Evolutionary conservation across 2,797 vertebrate genomes (phyloP), one percentile per base, ranked within the genome.

Genomic region (Lophotriccus pileatus): DNA sequence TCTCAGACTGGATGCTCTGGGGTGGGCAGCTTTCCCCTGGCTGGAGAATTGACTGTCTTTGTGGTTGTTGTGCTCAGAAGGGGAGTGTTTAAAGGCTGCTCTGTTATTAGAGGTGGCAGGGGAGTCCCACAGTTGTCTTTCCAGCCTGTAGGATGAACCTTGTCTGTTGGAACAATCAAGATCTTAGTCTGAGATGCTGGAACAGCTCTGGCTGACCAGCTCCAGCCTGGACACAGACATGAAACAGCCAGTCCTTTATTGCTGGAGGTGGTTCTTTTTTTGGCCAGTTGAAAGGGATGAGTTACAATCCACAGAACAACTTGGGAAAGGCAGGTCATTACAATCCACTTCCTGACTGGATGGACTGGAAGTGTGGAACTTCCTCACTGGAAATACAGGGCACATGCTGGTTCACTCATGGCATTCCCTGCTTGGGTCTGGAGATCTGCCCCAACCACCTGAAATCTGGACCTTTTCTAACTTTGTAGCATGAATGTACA

Each of bases 401-500:
- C 25, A 4, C 69, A 39, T 67, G 30, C 63, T 82, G 16, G 56
- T 39, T 82, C 47, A 13, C 64, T 84, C 18, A 2, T 7, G 56
- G 84, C 69, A 36, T 68, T 39, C 62, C 34, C 76, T 10, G 72
- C 83, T 43, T 37, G 77, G 92, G 66, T 75, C 77, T 52, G 89
- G 91, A 94, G 93, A 76, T 73, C 14, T 90, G 93, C 89, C 83
- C 34, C 56, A 3, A 10, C 63, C 84, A 56, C 62, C 83, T 90
- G 79, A 70, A 96, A 78, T 73, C 15, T 64, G 28, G 24, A 56
- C 76, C 73, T 89, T 80, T 89, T 91, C 78, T 93, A 66, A 55
- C 87, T 95, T 88, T 90, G 88, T 88, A 85, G 88, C 92, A 62
- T 78, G 95, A 95, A 94, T 90, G 93, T 89, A 46, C 84, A 50